Conservation (phyloP, 2,797 vertebrate species). For the Acanthurus tractus region DNA sequence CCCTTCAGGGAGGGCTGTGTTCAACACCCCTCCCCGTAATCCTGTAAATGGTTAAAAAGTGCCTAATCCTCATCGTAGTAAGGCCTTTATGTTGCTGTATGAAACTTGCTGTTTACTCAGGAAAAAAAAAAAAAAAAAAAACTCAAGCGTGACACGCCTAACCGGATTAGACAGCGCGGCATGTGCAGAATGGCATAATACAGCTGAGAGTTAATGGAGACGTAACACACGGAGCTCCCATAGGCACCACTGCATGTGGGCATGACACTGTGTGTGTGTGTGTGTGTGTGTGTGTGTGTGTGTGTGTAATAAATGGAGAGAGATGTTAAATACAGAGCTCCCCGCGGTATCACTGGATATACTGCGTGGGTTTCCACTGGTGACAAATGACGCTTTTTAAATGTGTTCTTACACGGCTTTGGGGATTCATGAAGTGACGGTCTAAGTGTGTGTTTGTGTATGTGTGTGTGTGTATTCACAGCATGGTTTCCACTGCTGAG, state of each 20-base stretch:
- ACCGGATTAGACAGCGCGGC: constrained; percentile 65
- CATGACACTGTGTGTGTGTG: too few relatives aligned
- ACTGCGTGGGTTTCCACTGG: constrained; percentile 6
- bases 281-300: constrained; percentile 5
- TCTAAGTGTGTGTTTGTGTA: constrained; percentile 5
- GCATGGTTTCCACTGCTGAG: constrained; percentile 13
- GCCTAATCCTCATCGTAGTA: constrained; percentile 57
- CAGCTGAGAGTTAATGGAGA: constrained; percentile 61
- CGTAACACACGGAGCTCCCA: constrained; percentile 46
- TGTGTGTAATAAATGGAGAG: constrained; percentile 23
- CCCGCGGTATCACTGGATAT: constrained; percentile 19
- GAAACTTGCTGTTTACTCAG: constrained; percentile 54
- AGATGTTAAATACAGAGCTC: constrained; percentile 47
- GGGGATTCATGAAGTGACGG: constrained; percentile 13
- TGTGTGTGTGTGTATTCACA: constrained; percentile 6
- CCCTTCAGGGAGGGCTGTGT: constrained; percentile 34
- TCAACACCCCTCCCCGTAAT: constrained; percentile 55
- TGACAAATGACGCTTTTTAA: constrained; percentile 28
- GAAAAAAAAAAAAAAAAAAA: too few relatives aligned
- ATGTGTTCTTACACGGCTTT: constrained; percentile 24
- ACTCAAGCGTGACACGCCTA: constrained; percentile 50
- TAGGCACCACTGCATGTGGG: constrained; percentile 14
- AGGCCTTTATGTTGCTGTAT: constrained; percentile 51
- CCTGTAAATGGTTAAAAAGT: constrained; percentile 63
- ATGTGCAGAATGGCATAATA: constrained; percentile 42